phyloP scores from a whole-genome alignment of 2,113 vertebrate species.

The Pipra filicauda region DNA sequence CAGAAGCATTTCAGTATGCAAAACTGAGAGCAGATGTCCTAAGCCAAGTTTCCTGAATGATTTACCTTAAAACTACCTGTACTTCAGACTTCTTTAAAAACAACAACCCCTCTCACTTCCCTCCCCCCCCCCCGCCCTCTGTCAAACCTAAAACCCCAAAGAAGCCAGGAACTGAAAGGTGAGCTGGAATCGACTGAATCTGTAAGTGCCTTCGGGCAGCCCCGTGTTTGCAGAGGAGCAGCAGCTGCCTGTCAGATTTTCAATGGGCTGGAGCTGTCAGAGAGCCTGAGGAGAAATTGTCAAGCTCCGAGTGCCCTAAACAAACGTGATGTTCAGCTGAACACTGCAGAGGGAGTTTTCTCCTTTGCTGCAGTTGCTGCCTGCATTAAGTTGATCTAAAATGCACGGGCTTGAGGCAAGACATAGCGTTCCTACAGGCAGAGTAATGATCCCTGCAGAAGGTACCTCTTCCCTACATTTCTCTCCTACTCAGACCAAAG shows the following conservation, averaged over 20 bases:
- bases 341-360: neutral
- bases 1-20: neutral
- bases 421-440: fast-evolving
- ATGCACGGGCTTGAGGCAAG: neutral
- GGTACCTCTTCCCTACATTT: neutral
- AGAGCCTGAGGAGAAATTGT: neutral
- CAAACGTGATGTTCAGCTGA: neutral
- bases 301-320: neutral
- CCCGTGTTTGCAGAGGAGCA: neutral
- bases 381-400: neutral
- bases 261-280: conserved; percentile 5
- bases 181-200: neutral
- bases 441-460: neutral
- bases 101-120: neutral
- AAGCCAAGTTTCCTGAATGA: neutral
- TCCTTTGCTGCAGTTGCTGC: neutral
- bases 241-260: neutral
- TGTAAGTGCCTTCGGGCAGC: neutral
- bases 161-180: neutral
- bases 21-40: neutral
- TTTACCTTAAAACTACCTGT: neutral
- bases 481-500: neutral
- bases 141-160: neutral
- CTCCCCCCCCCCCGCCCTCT: neutral
- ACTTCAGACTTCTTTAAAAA: neutral